Base-by-base conservation (phyloP, 2,797 vertebrate genomes). In the Myioborus miniatus region DNA sequence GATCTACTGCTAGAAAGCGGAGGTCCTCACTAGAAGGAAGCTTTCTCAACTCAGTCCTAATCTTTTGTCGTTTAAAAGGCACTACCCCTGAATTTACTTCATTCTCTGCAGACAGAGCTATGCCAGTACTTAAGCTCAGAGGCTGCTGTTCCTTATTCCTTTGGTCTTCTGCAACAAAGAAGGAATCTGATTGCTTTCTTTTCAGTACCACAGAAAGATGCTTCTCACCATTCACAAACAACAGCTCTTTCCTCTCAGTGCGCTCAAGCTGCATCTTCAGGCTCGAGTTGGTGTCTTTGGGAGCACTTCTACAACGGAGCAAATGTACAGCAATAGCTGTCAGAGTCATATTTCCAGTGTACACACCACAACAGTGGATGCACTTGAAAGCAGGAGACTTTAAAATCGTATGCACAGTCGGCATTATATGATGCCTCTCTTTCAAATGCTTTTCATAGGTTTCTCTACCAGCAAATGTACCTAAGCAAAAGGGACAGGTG, bases 311-410 rank as follows among this genome's bases (percentile, higher is more conserved):
- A 87, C 99, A 99, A 43, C 99, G 98, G 93, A 99, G 98, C 79
- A 99, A 96, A 85, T 99, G 99, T 6, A 99, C 98, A 92, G 98
- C 98, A 20, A 99, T 99, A 2, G 99, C 99, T 24, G 99, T 99
- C 70, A 99, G 97, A 1, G 99, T 99, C 97, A 99, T 99, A 77
- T 98, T 99, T 46, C 99, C 99, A 2, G 99, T 99, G 97, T 99
- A 99, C 36, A 99, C 99, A 0, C 99, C 99, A 2, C 99, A 99
- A 96, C 99, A 99, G 98, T 99, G 99, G 91, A 99, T 98, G 95
- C 99, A 99, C 96, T 99, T 99, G 97, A 99, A 99, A 18, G 99
- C 99, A 15, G 99, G 99, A 0, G 99, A 98, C 95, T 99, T 99
- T 32, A 99, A 97, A 80, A 99, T 98, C 0, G 99, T 99, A 32